A percentile compares a stretch with the other conserved stretches of the same genome.
These are phyloP conservation scores for Drosophila sp. DNA, from an alignment of 1,140 invertebrate species.

Conservation along the genomic window DNA sequence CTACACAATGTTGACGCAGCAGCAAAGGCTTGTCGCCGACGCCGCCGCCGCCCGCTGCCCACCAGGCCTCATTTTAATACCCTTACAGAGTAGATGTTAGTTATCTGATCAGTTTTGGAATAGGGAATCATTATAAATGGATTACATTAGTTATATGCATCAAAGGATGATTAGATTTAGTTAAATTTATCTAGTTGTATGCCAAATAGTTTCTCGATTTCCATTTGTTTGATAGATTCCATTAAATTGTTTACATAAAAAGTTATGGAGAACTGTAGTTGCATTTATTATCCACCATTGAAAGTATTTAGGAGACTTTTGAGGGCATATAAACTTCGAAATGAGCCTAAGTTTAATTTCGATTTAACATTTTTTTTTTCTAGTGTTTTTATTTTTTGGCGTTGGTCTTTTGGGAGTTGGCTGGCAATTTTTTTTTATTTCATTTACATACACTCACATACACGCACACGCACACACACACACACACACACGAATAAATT, in stretches of 20 bases:
- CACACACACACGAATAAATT: slow-evolving; percentile 60
- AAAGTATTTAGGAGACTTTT: no score
- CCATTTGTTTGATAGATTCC: no score
- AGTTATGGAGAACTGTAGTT: no score
- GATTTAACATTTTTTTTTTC: slow-evolving; percentile 16
- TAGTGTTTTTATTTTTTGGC: slow-evolving; percentile 43
- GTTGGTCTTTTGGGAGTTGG: slow-evolving; percentile 53
- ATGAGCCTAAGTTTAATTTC: slow-evolving; percentile 5
- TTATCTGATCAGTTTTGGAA: no score
- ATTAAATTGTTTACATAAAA: no score
- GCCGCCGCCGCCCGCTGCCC: neutral
- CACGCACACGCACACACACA: slow-evolving; percentile 15
- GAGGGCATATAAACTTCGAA: neutral
- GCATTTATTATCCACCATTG: no score
- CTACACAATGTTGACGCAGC: slow-evolving; percentile 30
- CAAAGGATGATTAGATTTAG: no score
- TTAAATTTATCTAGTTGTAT: no score
- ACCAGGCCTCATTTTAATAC: neutral
- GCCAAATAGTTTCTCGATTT: no score
- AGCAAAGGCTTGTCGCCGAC: neutral
- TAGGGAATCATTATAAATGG: no score
- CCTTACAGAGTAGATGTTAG: no score
- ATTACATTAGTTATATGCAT: no score
- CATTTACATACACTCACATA: slow-evolving; percentile 12
- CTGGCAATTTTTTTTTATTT: slow-evolving; percentile 10